These are phyloP conservation scores for Trichoplusia ni DNA, from an alignment of 1,140 invertebrate species.

Conservation along the genomic window DNA sequence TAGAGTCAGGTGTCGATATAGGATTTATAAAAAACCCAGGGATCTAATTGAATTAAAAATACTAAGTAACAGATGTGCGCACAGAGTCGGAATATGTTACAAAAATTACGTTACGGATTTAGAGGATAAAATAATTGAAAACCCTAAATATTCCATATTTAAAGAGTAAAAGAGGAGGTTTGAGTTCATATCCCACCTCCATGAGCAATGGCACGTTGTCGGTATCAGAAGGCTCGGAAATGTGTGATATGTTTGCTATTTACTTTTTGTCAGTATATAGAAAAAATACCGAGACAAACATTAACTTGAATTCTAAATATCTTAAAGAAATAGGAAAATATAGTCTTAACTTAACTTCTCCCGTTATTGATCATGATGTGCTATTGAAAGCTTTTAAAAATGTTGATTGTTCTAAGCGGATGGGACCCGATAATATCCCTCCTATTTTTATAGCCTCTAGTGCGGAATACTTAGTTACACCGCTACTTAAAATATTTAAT, in stretches of 20 bases:
- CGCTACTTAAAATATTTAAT: not conserved
- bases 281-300: not conserved
- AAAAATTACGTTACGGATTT: not conserved
- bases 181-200: not conserved
- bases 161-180: not conserved
- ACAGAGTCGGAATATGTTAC: not conserved
- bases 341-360: not conserved
- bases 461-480: not conserved
- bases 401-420: not conserved
- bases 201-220: not conserved
- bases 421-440: not conserved
- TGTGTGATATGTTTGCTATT: not conserved
- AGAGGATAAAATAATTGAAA: not conserved
- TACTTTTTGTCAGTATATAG: not conserved
- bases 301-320: too few relatives aligned
- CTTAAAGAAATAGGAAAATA: not conserved
- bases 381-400: not conserved
- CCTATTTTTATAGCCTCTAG: not conserved
- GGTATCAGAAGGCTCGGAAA: not conserved
- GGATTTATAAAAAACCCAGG: not conserved
- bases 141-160: not conserved
- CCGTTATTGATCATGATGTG: not conserved
- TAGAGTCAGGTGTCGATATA: not conserved
- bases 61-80: not conserved
- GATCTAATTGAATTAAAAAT: slow-evolving; percentile 3